A percentile compares a stretch with the other conserved stretches of the same genome.
phyloP scores from a whole-genome alignment of 2,888 invertebrate species.

The Netelia virgata region DNA sequence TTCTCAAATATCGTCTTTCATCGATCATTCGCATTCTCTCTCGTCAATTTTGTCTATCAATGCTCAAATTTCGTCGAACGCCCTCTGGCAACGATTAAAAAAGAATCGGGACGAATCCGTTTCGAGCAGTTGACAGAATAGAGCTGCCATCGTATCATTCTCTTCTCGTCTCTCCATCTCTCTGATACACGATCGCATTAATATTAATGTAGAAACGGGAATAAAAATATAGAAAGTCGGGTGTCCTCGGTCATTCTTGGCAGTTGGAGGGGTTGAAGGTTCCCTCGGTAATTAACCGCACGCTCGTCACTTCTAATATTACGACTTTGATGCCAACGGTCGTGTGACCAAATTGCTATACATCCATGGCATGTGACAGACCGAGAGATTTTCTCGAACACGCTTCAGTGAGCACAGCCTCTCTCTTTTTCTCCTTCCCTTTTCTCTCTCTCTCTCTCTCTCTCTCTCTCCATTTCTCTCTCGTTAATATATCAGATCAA shows the following conservation, averaged over 20 bases:
- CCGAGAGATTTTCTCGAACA: slow-evolving; percentile 42
- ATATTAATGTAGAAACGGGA: slow-evolving; percentile 4
- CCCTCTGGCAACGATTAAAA: neutral
- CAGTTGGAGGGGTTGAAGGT: neutral
- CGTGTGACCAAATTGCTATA: slow-evolving; percentile 32
- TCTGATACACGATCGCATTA: neutral
- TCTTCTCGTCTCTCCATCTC: neutral
- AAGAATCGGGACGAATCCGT: neutral
- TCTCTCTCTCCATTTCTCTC: slow-evolving; percentile 39
- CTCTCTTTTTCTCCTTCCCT: neutral
- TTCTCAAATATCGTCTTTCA: neutral
- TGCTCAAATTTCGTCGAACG: neutral
- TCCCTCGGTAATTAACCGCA: slow-evolving; percentile 37
- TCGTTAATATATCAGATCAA: slow-evolving; percentile 76
- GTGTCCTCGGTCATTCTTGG: slow-evolving; percentile 9
- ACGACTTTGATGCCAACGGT: slow-evolving; percentile 32
- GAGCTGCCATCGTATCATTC: neutral
- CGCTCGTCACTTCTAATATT: slow-evolving; percentile 46
- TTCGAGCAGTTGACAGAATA: neutral
- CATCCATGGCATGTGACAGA: slow-evolving; percentile 37
- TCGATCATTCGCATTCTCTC: neutral
- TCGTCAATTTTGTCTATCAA: neutral
- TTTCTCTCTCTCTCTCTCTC: too few relatives aligned
- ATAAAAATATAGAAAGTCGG: slow-evolving; percentile 6
- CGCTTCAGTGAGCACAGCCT: slow-evolving; percentile 50